Percentiles rank a stretch among this genome's conserved stretches.
These are phyloP conservation scores for Cervus canadensis DNA, from an alignment of 2,113 vertebrate genomes.

Conservation along the genomic window DNA sequence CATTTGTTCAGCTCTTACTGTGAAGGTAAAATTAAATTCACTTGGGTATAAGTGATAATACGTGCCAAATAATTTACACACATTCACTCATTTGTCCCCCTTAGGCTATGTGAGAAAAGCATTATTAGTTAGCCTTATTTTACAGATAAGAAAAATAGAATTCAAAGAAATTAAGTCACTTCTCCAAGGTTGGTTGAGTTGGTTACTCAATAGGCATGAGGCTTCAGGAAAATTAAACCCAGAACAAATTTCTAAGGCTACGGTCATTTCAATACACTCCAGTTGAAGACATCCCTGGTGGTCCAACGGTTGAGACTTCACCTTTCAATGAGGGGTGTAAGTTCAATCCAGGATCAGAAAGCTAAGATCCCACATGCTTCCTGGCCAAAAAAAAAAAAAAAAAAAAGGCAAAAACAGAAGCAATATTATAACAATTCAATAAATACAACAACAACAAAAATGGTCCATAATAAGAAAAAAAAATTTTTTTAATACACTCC, in stretches of 20 bases:
- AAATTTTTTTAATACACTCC: not conserved
- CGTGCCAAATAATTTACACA: not conserved
- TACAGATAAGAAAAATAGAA: not conserved
- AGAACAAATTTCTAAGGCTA: not conserved
- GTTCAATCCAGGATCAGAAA: not conserved
- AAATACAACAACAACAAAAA: not conserved
- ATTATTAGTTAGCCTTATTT: not conserved
- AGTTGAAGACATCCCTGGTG: not conserved
- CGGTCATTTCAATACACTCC: not conserved
- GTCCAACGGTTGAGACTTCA: not conserved
- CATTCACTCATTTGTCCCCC: not conserved
- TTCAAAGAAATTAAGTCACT: not conserved
- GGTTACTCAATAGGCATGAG: not conserved
- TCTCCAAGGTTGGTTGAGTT: not conserved
- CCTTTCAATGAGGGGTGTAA: not conserved
- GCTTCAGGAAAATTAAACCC: not conserved
- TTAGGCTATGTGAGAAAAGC: not conserved
- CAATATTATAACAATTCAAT: not conserved
- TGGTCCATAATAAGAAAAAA: not conserved
- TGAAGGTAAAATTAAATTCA: not conserved
- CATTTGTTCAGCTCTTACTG: not conserved
- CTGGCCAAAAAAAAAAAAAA: not conserved
- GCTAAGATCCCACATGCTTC: not conserved
- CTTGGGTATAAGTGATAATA: not conserved
- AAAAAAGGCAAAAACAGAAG: not conserved